Base-by-base conservation (phyloP, 2,797 vertebrate genomes). In the Epinephelus awoara region DNA sequence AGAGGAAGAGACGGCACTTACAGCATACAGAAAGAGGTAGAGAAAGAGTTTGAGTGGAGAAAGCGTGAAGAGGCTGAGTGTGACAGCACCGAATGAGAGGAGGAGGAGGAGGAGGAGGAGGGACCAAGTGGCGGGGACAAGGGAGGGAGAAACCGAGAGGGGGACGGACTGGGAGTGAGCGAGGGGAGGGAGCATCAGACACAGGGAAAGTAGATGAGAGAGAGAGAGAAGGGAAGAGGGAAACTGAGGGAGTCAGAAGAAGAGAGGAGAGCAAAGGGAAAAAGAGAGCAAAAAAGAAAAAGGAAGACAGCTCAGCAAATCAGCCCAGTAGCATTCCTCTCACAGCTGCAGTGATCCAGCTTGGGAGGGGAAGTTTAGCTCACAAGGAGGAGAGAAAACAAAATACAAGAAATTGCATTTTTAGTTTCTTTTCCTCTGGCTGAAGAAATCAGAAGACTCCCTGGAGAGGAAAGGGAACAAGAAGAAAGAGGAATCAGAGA, bases 21-120 rank as follows among this genome's bases (percentile, higher is more conserved):
- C 87, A 90, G 93, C 91, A 94, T 93, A 93, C 92, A 94, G 91
- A 94, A 86, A 93, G 91, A 94, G 92, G 85, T 82, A 89, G 88
- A 92, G 89, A 90, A 92, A 90, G 91, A 93, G 84, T 93, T 90
- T 74, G 88, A 90, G 86, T 72, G 85, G 89, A 85, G 90, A 85
- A 87, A 91, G 84, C 52, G 67, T 90, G 87, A 90, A 88, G 88
- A 90, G 86, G 80, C 87, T 87, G 86, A 92, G 85, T 90, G 90
- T 91, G 86, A 92, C 87, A 89, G 80, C 78, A 64, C 68, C 78
- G 25, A 90, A 83, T 79, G 81, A 79, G 90, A 85, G 80, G 77
- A 85, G 83, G 11, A 42, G 34, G 85, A 76, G 83, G 85, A 85
- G 80, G 77, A 67, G 79, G 75, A 83, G 78, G 85, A 83, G 83